Conservation (phyloP, 2,888 invertebrate genomes). For the Yponomeuta evonymella region DNA sequence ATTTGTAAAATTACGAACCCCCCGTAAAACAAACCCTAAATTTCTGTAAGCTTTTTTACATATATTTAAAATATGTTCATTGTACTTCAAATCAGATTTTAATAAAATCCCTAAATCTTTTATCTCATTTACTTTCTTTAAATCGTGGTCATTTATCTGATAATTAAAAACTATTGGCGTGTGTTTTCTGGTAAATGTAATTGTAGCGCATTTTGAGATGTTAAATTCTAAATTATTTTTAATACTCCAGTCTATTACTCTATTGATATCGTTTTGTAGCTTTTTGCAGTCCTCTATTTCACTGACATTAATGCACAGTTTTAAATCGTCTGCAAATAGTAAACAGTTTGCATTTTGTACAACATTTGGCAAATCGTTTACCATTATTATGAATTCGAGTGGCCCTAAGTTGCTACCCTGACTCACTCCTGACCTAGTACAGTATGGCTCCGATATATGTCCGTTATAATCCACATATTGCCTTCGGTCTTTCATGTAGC, state of each 20-base stretch:
- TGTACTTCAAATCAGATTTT: slow-evolving; percentile 14
- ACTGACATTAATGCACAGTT: background rate
- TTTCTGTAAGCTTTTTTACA: slow-evolving; percentile 20
- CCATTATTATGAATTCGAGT: slow-evolving; percentile 18
- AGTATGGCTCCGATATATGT: slow-evolving; percentile 14
- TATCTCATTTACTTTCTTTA: background rate
- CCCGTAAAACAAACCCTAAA: slow-evolving; percentile 18
- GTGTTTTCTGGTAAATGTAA: slow-evolving; percentile 1
- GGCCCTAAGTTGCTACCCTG: slow-evolving; percentile 20
- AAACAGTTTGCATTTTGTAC: slow-evolving; percentile 15
- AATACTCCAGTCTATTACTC: slow-evolving; percentile 3
- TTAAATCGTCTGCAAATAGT: slow-evolving; percentile 14
- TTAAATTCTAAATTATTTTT: slow-evolving; percentile 1
- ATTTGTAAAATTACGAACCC: slow-evolving; percentile 15
- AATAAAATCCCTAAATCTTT: slow-evolving; percentile 5
- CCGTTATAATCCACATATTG: slow-evolving; percentile 18
- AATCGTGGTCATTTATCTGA: background rate
- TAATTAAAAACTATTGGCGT: background rate
- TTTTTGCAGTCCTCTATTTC: background rate
- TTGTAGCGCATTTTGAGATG: background rate
- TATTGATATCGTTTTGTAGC: slow-evolving; percentile 10
- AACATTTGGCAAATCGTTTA: slow-evolving; percentile 18
- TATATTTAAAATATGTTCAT: slow-evolving; percentile 15
- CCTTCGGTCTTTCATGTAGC: slow-evolving; percentile 14
- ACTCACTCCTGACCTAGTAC: slow-evolving; percentile 16